These are phyloP conservation scores for human DNA, from an alignment of 2,113 vertebrate genomes.

Conservation along the genomic window GRCh38 chr3:77208001-77208500, in stretches of 20 bases:
- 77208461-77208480: neutral
- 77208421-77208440: neutral
- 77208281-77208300: constrained; percentile 12
- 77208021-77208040: constrained; percentile 49
- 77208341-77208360: neutral
- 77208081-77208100: constrained; percentile 33
- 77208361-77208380: neutral
- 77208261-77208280: neutral
- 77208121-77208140: neutral
- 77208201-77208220: neutral
- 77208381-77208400: neutral
- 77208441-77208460: neutral
- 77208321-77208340: neutral
- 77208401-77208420: constrained; percentile 11
- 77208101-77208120: constrained; percentile 45
- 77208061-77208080: neutral
- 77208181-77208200: neutral
- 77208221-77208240: neutral
- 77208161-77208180: neutral
- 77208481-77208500: neutral
- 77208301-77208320: neutral
- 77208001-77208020: constrained; percentile 34
- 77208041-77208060: constrained; percentile 27
- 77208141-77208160: constrained; percentile 6
- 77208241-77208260: neutral